Conservation (phyloP, 2,888 invertebrate genomes). For the Panopea generosa region DNA sequence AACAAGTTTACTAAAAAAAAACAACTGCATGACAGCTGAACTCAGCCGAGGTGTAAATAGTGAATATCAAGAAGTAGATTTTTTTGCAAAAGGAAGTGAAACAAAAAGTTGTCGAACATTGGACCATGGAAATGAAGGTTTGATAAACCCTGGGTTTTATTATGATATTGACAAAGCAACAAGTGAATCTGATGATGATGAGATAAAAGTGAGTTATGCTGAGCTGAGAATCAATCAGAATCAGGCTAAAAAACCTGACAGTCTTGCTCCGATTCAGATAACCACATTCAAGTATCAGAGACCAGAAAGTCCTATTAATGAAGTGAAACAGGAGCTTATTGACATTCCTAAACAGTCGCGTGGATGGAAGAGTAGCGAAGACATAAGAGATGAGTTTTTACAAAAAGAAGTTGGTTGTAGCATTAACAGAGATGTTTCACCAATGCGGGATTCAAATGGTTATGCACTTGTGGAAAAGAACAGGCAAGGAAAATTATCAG, state of each 20-base stretch:
- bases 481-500: too few relatives aligned
- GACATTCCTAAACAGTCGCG: neutral
- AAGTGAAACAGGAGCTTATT: slow-evolving; percentile 8
- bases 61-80: slow-evolving; percentile 32
- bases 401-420: too few relatives aligned
- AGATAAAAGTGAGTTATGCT: slow-evolving; percentile 31
- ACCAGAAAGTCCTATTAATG: slow-evolving; percentile 7
- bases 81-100: slow-evolving; percentile 10
- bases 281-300: slow-evolving; percentile 38
- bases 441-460: too few relatives aligned
- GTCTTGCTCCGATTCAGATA: slow-evolving; percentile 15
- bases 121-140: slow-evolving; percentile 24
- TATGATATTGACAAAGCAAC: neutral
- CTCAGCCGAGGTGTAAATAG: slow-evolving; percentile 2
- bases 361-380: neutral
- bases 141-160: slow-evolving; percentile 15
- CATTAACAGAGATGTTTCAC: too few relatives aligned
- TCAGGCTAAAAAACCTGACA: neutral
- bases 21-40: neutral
- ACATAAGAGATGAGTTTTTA: neutral
- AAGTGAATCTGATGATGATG: slow-evolving; percentile 21
- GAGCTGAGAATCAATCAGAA: slow-evolving; percentile 25
- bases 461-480: too few relatives aligned
- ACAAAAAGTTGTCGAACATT: slow-evolving; percentile 8
- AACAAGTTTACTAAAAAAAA: neutral